phyloP scores from a whole-genome alignment of 2,113 vertebrate species.

The Beaufortia kweichowensis region DNA sequence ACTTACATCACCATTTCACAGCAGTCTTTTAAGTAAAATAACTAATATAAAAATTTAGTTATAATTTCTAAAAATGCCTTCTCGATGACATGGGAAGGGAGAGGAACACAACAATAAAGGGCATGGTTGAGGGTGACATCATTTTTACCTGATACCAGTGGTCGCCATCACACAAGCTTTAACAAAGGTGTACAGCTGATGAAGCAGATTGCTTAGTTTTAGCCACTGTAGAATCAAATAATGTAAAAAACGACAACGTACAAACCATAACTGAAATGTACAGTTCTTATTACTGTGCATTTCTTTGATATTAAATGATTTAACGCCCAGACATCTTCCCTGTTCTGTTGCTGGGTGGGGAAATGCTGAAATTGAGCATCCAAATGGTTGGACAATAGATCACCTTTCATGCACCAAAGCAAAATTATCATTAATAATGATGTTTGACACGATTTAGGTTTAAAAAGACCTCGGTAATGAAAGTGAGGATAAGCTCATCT shows the following conservation, averaged over 20 bases:
- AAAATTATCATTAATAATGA: slow-evolving; percentile 2
- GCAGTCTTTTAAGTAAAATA: neutral
- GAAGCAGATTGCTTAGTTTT: too few species aligned
- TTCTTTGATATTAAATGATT: neutral
- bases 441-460: neutral
- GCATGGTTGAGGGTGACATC: slow-evolving; percentile 36
- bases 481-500: neutral
- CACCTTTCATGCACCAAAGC: neutral
- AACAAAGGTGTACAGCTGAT: slow-evolving; percentile 34
- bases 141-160: slow-evolving; percentile 34
- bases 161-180: slow-evolving; percentile 24
- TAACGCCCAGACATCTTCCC: neutral
- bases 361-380: slow-evolving; percentile 41
- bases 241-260: neutral
- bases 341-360: slow-evolving; percentile 49
- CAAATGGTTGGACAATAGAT: slow-evolving; percentile 4
- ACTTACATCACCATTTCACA: neutral
- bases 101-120: neutral
- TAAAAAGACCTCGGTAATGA: neutral
- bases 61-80: neutral
- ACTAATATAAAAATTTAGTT: neutral
- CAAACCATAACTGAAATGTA: neutral
- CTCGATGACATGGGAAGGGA: neutral
- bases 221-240: too few species aligned
- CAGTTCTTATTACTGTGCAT: neutral